phyloP scores from a whole-genome alignment of 2,888 invertebrate species.

The Carpatolechia fugitivella region DNA sequence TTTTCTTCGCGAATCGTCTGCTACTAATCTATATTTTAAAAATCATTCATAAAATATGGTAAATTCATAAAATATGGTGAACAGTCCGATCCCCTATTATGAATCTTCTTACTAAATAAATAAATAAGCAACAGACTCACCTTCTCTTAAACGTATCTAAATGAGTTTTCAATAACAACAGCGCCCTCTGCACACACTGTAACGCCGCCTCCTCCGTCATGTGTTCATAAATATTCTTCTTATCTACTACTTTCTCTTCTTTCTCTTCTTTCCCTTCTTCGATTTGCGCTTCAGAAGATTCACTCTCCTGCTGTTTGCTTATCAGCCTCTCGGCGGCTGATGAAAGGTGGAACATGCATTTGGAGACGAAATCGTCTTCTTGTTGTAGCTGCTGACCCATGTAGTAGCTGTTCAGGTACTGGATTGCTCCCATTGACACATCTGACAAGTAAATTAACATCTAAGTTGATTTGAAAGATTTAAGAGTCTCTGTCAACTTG shows the following conservation, averaged over 20 bases:
- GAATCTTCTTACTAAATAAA: no score
- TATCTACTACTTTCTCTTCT: constrained; percentile 58
- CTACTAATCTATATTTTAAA: no score
- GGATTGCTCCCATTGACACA: constrained; percentile 96
- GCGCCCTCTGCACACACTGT: constrained; percentile 93
- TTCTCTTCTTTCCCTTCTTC: constrained; percentile 48
- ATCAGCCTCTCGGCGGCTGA: constrained; percentile 88
- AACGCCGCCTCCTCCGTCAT: constrained; percentile 88
- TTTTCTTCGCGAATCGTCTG: no score
- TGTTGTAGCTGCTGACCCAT: constrained; percentile 94
- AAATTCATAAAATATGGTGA: no score
- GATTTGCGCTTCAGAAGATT: constrained; percentile 32
- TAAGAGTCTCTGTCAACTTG: background rate
- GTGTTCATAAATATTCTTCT: constrained; percentile 69
- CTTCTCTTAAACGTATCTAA: constrained; percentile 93
- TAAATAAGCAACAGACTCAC: constrained; percentile 42
- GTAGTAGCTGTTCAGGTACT: constrained; percentile 95
- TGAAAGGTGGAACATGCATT: constrained; percentile 94
- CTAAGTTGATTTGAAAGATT: background rate
- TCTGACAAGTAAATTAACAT: constrained; percentile 69
- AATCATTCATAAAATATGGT: no score
- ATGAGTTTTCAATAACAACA: constrained; percentile 93
- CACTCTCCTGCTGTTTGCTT: constrained; percentile 53
- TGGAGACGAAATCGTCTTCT: constrained; percentile 94
- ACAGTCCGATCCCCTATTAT: no score